These are phyloP conservation scores for Noctua janthe DNA, from an alignment of 2,888 invertebrate species.

Conservation along the genomic window DNA sequence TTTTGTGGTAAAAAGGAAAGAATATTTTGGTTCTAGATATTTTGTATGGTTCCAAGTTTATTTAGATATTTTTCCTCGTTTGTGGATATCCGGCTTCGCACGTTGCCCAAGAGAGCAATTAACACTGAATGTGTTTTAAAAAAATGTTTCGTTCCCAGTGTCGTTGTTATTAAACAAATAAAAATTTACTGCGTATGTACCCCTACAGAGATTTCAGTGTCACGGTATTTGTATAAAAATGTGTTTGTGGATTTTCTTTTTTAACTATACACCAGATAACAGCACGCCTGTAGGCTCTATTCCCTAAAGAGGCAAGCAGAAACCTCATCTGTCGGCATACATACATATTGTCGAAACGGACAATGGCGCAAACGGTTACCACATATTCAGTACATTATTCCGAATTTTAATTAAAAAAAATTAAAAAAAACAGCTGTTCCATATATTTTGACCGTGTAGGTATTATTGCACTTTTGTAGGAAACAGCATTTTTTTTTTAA, in stretches of 20 bases:
- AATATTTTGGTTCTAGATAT: slow-evolving; percentile 1
- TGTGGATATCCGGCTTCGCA: slow-evolving; percentile 15
- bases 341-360: too few relatives aligned
- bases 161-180: slow-evolving; percentile 37
- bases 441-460: too few relatives aligned
- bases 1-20: background rate
- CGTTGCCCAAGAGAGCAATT: slow-evolving; percentile 41
- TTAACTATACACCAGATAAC: background rate
- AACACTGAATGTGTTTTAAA: slow-evolving; percentile 27
- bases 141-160: background rate
- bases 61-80: slow-evolving; percentile 15
- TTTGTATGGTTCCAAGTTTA: slow-evolving; percentile 6
- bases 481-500: too few relatives aligned
- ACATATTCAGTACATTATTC: too few relatives aligned
- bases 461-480: too few relatives aligned
- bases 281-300: background rate
- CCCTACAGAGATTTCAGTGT: slow-evolving; percentile 38
- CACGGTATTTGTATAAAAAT: background rate
- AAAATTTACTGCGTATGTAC: slow-evolving; percentile 13
- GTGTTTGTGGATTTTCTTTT: background rate
- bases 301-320: background rate
- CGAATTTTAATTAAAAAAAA: too few relatives aligned
- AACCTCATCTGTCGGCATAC: background rate
- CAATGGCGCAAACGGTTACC: background rate
- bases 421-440: too few relatives aligned